Evolutionary conservation across 1,140 invertebrate species (phyloP).

Genomic region (Drosophila kurseongensis): DNA sequence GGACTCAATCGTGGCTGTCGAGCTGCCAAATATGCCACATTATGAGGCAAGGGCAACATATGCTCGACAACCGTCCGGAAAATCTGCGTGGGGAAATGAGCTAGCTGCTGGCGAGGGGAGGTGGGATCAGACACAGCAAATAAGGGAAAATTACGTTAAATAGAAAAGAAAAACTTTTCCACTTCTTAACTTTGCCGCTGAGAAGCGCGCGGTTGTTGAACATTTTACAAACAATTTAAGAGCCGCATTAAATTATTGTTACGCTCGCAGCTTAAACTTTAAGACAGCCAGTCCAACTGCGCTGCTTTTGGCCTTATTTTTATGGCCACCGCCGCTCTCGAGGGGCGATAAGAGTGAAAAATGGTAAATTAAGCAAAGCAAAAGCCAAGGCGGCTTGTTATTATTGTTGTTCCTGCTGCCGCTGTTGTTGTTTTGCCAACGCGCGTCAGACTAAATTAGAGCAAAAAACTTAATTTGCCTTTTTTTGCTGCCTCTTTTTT

Average conservation of each 20-base stretch:
- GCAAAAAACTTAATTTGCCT: slow-evolving; percentile 82
- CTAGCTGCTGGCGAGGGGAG: slow-evolving; percentile 32
- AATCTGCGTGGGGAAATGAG: slow-evolving; percentile 58
- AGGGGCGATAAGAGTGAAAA: slow-evolving; percentile 80
- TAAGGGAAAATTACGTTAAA: slow-evolving; percentile 83
- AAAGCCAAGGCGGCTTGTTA: slow-evolving; percentile 60
- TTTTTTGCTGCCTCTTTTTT: slow-evolving; percentile 23
- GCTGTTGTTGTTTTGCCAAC: slow-evolving; percentile 32
- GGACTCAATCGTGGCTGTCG: slow-evolving; percentile 46
- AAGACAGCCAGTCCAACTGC: slow-evolving; percentile 64
- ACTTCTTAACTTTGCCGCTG: slow-evolving; percentile 76
- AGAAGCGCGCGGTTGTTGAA: slow-evolving; percentile 70
- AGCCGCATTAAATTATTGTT: slow-evolving; percentile 82
- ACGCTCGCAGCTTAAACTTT: slow-evolving; percentile 78
- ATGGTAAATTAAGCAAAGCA: slow-evolving; percentile 82
- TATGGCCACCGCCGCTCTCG: slow-evolving; percentile 57
- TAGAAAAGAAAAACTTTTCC: slow-evolving; percentile 81
- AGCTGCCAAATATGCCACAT: slow-evolving; percentile 71
- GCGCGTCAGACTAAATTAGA: slow-evolving; percentile 81
- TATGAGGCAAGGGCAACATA: slow-evolving; percentile 80
- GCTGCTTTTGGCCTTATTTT: slow-evolving; percentile 64
- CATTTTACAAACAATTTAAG: slow-evolving; percentile 83
- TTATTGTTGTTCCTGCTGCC: slow-evolving; percentile 47
- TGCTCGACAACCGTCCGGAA: slow-evolving; percentile 62
- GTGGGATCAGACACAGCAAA: slow-evolving; percentile 54